Percentiles rank a stretch among this genome's conserved stretches.
Conservation (phyloP, 2,113 vertebrate species). For the Lophochroa leadbeateri region DNA sequence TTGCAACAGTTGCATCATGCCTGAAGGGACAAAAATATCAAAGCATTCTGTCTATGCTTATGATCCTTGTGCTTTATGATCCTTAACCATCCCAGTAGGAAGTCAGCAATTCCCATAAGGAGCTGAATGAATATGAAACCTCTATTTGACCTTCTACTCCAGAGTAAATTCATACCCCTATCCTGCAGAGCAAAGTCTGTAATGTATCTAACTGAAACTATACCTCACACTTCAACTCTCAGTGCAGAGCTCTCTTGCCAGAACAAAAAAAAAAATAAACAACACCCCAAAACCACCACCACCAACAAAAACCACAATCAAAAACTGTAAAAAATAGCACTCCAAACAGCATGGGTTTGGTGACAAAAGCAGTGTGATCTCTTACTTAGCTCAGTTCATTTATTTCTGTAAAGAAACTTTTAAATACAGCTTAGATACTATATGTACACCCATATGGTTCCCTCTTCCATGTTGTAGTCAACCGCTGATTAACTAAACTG, state of each 20-base stretch:
- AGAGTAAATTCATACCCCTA: background rate
- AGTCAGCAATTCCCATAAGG: background rate
- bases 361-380: background rate
- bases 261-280: background rate
- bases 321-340: background rate
- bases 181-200: background rate
- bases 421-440: background rate
- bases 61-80: background rate
- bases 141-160: background rate
- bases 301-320: background rate
- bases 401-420: conserved; percentile 37
- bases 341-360: background rate
- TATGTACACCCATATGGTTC: background rate
- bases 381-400: background rate
- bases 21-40: conserved; percentile 1
- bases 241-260: background rate
- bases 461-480: background rate
- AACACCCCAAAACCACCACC: background rate
- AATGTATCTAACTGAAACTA: background rate
- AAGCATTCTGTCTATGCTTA: background rate
- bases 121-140: background rate
- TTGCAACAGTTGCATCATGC: background rate
- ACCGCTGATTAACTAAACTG: conserved; percentile 34
- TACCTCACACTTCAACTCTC: background rate
- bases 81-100: background rate